Conservation (phyloP, 1,140 invertebrate species). For the Sycobia sp. region DNA sequence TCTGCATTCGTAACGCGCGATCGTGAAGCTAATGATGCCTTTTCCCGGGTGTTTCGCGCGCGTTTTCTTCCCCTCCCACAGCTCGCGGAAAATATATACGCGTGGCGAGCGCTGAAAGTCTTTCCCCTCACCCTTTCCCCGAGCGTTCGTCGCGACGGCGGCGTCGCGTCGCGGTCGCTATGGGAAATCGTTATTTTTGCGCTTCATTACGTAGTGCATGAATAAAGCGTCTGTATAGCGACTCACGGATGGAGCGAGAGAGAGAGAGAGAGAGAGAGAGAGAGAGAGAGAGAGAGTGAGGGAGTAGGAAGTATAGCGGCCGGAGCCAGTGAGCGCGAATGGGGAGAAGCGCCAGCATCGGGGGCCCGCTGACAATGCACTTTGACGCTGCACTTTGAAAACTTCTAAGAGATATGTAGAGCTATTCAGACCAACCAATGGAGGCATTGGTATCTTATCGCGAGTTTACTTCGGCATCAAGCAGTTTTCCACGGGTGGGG, state of each 20-base stretch:
- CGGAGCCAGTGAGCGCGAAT: no score
- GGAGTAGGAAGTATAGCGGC: neutral
- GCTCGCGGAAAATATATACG: no score
- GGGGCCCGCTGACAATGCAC: constrained; percentile 30
- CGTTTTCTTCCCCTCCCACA: neutral
- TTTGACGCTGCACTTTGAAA: constrained; percentile 26
- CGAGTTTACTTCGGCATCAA: constrained; percentile 13
- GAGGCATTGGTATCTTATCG: constrained; percentile 24
- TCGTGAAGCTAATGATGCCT: constrained; percentile 52
- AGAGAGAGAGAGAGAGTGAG: neutral
- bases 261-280: neutral
- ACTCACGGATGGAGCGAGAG: neutral
- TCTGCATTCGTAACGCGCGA: constrained; percentile 45
- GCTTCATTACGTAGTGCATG: constrained; percentile 10
- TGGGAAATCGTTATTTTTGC: constrained; percentile 28
- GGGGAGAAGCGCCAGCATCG: no score
- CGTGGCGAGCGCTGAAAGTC: no score
- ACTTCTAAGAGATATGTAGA: constrained; percentile 10
- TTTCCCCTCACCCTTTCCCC: no score
- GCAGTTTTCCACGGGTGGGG: neutral
- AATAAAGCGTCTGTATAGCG: constrained; percentile 23
- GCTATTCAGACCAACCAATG: constrained; percentile 1
- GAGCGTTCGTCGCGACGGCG: no score
- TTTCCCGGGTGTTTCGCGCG: constrained; percentile 5
- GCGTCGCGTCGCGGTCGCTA: neutral